phyloP scores from a whole-genome alignment of 2,113 vertebrate species.

The human (Homo sapiens) region DNA sequence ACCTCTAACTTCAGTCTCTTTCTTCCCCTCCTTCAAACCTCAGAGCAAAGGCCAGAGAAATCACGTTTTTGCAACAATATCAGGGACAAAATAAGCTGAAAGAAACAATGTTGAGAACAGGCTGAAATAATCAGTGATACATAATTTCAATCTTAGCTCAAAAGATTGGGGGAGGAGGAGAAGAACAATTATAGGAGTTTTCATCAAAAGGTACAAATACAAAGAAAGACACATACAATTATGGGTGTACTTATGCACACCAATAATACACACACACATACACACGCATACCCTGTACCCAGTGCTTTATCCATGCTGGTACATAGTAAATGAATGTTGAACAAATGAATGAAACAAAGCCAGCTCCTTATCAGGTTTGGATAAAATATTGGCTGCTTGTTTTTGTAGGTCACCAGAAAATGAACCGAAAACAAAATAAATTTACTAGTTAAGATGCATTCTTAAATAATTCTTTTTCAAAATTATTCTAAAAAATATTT shows the following conservation, averaged over 20 bases:
- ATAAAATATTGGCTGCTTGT: background rate
- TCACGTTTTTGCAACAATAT: background rate
- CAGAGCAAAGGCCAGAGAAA: background rate
- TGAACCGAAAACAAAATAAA: background rate
- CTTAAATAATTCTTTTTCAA: conserved; percentile 24
- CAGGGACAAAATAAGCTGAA: background rate
- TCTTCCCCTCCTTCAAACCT: background rate
- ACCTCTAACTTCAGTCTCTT: background rate
- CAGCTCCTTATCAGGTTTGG: background rate
- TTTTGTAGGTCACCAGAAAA: conserved; percentile 17
- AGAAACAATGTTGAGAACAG: background rate
- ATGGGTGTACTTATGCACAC: background rate
- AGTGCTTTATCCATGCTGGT: background rate
- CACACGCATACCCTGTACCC: background rate
- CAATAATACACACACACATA: background rate
- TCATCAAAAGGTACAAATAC: background rate
- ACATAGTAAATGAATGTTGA: background rate
- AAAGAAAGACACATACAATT: background rate
- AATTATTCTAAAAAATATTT: background rate
- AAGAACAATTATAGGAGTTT: background rate
- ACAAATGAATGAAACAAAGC: background rate
- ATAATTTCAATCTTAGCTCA: background rate
- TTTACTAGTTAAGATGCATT: background rate
- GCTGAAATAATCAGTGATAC: conserved; percentile 22
- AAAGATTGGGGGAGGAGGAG: background rate